Base-by-base conservation (phyloP, 2,113 vertebrate genomes). In the Salminus brasiliensis region DNA sequence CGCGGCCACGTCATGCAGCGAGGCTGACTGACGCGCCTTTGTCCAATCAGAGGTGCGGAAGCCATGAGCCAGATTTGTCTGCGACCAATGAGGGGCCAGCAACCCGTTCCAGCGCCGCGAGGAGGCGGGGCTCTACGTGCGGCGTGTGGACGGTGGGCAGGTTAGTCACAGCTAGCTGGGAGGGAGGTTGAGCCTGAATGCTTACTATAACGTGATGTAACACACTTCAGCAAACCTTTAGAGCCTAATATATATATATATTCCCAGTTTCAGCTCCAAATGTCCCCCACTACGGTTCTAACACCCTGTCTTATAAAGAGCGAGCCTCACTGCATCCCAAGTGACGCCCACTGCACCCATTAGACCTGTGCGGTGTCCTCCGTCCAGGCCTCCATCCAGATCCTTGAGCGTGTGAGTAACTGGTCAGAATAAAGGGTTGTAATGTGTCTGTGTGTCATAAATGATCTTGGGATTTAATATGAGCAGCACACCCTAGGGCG, bases 61-160 rank as follows among this genome's bases (percentile, higher is more conserved):
- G 23, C 27, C 21, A 23, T 0, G 25, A 53, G 45, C 62, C 71
- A 68, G 73, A 2, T 34, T 45, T 16, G 7, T n/a, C 21, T 41
- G 16, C 11, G 6, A 62, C 32, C 71, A 68, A 21, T 57, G 8
- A 57, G n/a, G n/a, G n/a, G n/a, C n/a, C n/a, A n/a, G n/a, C n/a
- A 55, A 25, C n/a, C 62, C 71, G 15, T 21, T 49, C 45, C 47
- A 34, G 34, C 23, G 23, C 23, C 1, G 30, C 15, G 72, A 13
- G 53, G 8, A 57, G 60, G 78, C 41, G 78, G 52, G 78, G 60
- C 43, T 30, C 2, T 49, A 55, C 68, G 8, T 80, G 70, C 74
- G 78, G 59, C 3, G 59, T 80, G 78, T 30, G 2, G 21, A 36
- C 59, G 13, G 29, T 62, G 59, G 30, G 30, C 59, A 62, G 29